phyloP scores from a whole-genome alignment of 2,888 invertebrate species.

The Apodemia zela region DNA sequence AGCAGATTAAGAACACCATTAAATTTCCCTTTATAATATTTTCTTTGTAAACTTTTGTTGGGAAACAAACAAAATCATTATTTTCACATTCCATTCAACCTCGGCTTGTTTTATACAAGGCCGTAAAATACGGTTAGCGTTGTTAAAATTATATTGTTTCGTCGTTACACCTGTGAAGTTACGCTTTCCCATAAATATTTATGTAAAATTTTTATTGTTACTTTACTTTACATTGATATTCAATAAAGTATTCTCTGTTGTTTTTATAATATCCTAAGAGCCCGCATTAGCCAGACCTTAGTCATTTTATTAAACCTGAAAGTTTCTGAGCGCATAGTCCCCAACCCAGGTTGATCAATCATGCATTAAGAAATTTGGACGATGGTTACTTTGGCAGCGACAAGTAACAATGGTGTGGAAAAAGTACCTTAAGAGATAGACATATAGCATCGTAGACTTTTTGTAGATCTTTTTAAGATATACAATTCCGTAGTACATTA shows the following conservation, averaged over 20 bases:
- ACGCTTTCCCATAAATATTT: constrained; percentile 4
- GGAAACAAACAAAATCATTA: constrained; percentile 30
- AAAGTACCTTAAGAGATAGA: too few relatives aligned
- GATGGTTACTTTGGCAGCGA: too few relatives aligned
- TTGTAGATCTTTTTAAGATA: too few relatives aligned
- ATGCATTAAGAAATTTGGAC: too few relatives aligned
- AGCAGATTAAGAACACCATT: constrained; percentile 16
- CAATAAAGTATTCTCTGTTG: not conserved
- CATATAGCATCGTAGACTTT: too few relatives aligned
- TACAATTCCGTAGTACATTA: too few relatives aligned
- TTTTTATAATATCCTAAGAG: too few relatives aligned
- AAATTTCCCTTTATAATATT: not conserved
- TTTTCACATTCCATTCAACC: constrained; percentile 25
- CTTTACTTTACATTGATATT: not conserved
- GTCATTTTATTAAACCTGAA: too few relatives aligned
- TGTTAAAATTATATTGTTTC: constrained; percentile 10
- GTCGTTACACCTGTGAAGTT: constrained; percentile 4
- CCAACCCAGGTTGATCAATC: too few relatives aligned
- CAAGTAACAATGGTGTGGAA: too few relatives aligned
- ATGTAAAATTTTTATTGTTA: not conserved
- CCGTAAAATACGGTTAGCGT: constrained; percentile 13
- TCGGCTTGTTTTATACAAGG: constrained; percentile 1
- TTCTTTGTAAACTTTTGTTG: constrained; percentile 21
- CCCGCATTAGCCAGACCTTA: too few relatives aligned
- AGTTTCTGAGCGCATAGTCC: too few relatives aligned